Base-by-base conservation (phyloP, 2,888 invertebrate genomes). In the Pheosia tremula region DNA sequence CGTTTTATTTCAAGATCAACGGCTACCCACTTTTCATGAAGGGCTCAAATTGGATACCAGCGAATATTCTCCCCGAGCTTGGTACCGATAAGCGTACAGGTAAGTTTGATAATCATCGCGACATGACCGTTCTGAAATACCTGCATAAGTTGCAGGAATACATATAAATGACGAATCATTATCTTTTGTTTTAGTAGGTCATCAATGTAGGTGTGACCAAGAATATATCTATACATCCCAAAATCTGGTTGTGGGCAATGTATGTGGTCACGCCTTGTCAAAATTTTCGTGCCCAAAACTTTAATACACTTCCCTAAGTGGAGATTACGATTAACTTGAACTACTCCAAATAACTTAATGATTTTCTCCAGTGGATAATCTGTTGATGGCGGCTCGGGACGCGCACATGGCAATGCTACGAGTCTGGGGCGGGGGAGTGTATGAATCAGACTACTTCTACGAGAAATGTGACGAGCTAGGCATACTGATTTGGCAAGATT, bases 341-440 rank as follows among this genome's bases (percentile, higher is more conserved):
- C 9, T 43, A 10, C 43, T 43, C 9, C 43, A 43, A 43, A 9
- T 8, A 13, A 10, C 37, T n/a, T 39, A 61, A 62, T 49, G 37
- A 37, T 41, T 55, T 56, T 59, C 77, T 77, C 1, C 70, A 90
- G 95, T 97, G 59, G 88, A 94, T 45, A 88, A 95, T 67, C 89
- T 98, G 2, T 84, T 99, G 49, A 81, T 87, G 59, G 96, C 97
- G 0, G 96, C 96, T 0, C 95, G 95, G 71, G 95, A 96, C 8
- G 96, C 96, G 0, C 95, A 99, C 82, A 98, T 98, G 97, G 97
- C 98, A 79, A 97, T 98, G 96, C 89, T 99, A 11, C 94, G 99
- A n/a, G 97, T 99, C 1, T 99, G 99, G 99, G 99, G 99, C 39
- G 99, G 99, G n/a, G 99, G 99, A 0, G 92, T 98, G 0, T 99